Evolutionary conservation across 2,797 vertebrate species (phyloP).

Genomic region (Lateolabrax maculatus): DNA sequence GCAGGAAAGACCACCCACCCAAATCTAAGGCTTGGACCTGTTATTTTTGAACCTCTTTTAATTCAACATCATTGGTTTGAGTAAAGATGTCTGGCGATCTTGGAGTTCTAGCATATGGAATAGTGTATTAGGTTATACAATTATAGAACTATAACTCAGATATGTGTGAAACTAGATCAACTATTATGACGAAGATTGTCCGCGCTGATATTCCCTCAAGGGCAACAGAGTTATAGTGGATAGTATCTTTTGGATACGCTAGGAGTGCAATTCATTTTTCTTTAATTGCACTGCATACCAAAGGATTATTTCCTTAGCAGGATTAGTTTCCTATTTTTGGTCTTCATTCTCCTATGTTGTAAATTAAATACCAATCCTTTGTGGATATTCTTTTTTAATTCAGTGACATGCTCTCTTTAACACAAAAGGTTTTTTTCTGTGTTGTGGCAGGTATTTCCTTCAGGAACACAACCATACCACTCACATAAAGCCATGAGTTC

Average conservation of each 20-base stretch:
- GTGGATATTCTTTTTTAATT: slow-evolving; percentile 8
- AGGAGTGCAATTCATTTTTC: slow-evolving; percentile 11
- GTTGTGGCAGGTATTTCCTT: slow-evolving; percentile 5
- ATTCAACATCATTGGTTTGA: slow-evolving; percentile 53
- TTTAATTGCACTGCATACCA: slow-evolving; percentile 34
- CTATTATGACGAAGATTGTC: neutral
- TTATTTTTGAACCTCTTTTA: slow-evolving; percentile 67
- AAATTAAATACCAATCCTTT: slow-evolving; percentile 21
- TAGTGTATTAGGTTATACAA: slow-evolving; percentile 24
- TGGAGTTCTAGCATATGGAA: slow-evolving; percentile 44
- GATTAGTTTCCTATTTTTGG: slow-evolving; percentile 2
- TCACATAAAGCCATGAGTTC: slow-evolving; percentile 2
- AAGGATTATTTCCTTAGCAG: slow-evolving; percentile 20
- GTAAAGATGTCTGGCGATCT: slow-evolving; percentile 34
- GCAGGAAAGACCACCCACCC: slow-evolving; percentile 76
- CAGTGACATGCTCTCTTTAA: neutral
- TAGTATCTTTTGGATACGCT: neutral
- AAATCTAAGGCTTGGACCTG: slow-evolving; percentile 56
- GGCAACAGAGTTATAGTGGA: neutral
- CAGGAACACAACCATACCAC: neutral
- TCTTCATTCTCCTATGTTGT: slow-evolving; percentile 12
- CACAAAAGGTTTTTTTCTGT: neutral
- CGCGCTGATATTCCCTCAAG: slow-evolving; percentile 1
- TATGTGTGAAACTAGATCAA: slow-evolving; percentile 43
- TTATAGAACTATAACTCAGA: slow-evolving; percentile 58